These are phyloP conservation scores for Rhagium mordax DNA, from an alignment of 2,888 invertebrate genomes.

Conservation along the genomic window DNA sequence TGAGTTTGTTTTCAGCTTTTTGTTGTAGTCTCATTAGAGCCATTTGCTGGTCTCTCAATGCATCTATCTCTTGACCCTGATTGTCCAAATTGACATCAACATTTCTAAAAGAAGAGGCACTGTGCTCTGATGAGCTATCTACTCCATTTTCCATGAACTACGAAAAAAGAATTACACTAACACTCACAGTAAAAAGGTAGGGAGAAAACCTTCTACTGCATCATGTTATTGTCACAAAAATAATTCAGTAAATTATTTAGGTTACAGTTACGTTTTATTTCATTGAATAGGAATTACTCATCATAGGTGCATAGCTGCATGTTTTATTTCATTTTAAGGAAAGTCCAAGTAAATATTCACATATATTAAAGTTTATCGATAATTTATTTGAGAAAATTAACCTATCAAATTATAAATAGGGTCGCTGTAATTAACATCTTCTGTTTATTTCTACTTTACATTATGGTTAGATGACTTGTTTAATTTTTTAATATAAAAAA, in stretches of 20 bases:
- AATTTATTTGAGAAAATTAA: too few relatives aligned
- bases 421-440: too few relatives aligned
- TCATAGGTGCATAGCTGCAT: too few relatives aligned
- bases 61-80: conserved; percentile 59
- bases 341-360: too few relatives aligned
- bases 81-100: conserved; percentile 62
- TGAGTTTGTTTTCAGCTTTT: conserved; percentile 67
- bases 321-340: too few relatives aligned
- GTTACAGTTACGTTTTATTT: too few relatives aligned
- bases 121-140: conserved; percentile 56
- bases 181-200: not conserved
- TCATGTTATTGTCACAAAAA: too few relatives aligned
- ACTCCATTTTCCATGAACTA: conserved; percentile 53
- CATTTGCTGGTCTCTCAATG: conserved; percentile 63
- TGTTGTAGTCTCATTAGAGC: conserved; percentile 64
- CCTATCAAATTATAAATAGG: too few relatives aligned
- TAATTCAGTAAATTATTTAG: too few relatives aligned
- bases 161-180: not conserved
- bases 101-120: conserved; percentile 46
- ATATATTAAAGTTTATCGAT: too few relatives aligned
- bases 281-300: too few relatives aligned
- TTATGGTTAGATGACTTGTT: not conserved
- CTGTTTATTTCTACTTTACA: not conserved
- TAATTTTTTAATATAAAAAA: not conserved
- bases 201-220: too few relatives aligned